Evolutionary conservation across 2,113 vertebrate species (phyloP).

Genomic region (Ceratotherium simum): DNA sequence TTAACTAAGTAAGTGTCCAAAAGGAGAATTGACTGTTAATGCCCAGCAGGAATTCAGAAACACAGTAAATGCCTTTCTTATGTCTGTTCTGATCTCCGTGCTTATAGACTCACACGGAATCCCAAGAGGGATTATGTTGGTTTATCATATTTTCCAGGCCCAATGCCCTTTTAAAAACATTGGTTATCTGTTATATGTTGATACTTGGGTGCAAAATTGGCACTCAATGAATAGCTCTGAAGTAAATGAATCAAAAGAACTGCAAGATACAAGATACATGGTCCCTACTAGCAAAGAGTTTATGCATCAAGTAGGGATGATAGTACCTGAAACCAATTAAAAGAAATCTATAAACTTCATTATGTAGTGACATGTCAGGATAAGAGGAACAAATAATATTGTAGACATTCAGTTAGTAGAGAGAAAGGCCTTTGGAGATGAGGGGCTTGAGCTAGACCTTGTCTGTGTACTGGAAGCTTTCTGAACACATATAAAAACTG

Average conservation of each 20-base stretch:
- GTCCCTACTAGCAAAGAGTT: background rate
- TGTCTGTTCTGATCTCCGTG: background rate
- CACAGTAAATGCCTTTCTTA: constrained; percentile 30
- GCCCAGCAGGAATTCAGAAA: constrained; percentile 1
- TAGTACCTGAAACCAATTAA: constrained; percentile 24
- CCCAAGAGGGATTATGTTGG: background rate
- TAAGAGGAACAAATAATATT: constrained; percentile 13
- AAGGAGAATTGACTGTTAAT: constrained; percentile 4
- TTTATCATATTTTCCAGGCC: constrained; percentile 23
- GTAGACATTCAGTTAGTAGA: constrained; percentile 22
- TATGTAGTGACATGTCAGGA: background rate
- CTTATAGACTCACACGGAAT: background rate
- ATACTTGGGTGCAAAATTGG: constrained; percentile 30
- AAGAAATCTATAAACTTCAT: background rate
- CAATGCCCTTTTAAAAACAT: constrained; percentile 26
- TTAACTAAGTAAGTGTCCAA: constrained; percentile 8
- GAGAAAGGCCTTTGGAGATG: constrained; percentile 4
- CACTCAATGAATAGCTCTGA: background rate
- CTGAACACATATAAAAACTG: background rate
- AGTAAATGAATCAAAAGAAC: constrained; percentile 16
- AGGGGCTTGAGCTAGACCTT: background rate
- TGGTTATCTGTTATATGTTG: background rate
- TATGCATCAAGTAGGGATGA: background rate
- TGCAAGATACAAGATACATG: background rate
- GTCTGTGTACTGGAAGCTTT: background rate